Evolutionary conservation across 2,113 vertebrate genomes (phyloP).

Genomic region (Hoplias malabaricus): DNA sequence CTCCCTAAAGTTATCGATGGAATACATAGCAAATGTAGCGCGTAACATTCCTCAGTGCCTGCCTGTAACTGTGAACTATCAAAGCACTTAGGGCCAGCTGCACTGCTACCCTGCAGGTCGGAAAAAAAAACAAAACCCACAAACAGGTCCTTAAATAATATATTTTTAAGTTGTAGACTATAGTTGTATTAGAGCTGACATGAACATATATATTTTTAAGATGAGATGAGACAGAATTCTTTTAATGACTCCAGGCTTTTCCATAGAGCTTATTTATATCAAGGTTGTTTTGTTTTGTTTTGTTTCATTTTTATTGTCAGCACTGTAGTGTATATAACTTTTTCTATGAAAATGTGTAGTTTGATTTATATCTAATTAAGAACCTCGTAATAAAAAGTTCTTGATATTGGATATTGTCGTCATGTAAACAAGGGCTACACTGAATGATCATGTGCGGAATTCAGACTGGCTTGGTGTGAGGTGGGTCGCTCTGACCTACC

Average conservation of each 20-base stretch:
- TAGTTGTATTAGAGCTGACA: slow-evolving; percentile 83
- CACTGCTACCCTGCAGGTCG: slow-evolving; percentile 85
- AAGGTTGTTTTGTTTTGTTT: slow-evolving; percentile 63
- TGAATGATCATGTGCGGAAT: slow-evolving; percentile 20
- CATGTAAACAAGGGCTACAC: slow-evolving; percentile 45
- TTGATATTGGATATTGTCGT: slow-evolving; percentile 69
- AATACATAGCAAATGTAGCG: slow-evolving; percentile 86
- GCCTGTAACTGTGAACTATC: slow-evolving; percentile 92
- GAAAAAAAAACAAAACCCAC: slow-evolving; percentile 54
- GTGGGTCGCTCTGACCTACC: neutral
- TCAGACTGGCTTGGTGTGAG: slow-evolving; percentile 12
- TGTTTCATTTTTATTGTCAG: slow-evolving; percentile 79
- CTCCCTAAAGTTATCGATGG: slow-evolving; percentile 75
- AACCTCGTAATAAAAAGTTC: slow-evolving; percentile 96
- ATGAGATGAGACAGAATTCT: slow-evolving; percentile 85
- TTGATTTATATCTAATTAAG: slow-evolving; percentile 98
- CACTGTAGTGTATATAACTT: slow-evolving; percentile 98
- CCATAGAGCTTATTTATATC: slow-evolving; percentile 97
- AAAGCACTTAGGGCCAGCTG: slow-evolving; percentile 87
- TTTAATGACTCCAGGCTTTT: slow-evolving; percentile 86
- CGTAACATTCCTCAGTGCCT: slow-evolving; percentile 97
- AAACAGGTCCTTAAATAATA: slow-evolving; percentile 77
- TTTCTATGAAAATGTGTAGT: slow-evolving; percentile 88
- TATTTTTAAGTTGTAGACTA: slow-evolving; percentile 83
- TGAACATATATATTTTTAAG: slow-evolving; percentile 90